Conservation (phyloP, 2,888 invertebrate species). For the Mesochorus sp. region DNA sequence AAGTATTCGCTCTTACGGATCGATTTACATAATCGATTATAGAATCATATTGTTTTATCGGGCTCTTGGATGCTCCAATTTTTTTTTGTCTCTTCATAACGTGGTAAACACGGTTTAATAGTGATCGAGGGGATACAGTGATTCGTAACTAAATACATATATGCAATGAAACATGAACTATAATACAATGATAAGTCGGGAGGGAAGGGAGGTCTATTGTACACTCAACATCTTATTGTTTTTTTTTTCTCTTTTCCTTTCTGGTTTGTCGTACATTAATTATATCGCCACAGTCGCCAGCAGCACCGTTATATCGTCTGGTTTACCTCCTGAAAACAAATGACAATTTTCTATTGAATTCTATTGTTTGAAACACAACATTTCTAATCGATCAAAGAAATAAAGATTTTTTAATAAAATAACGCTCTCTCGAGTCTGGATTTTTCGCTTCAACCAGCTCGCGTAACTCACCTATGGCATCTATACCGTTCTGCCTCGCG, state of each 20-base stretch:
- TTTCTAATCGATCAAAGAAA: not conserved
- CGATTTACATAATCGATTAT: too few relatives aligned
- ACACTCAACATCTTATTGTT: slow-evolving; percentile 70
- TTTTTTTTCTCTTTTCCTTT: slow-evolving; percentile 23
- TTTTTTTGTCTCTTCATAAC: slow-evolving; percentile 67
- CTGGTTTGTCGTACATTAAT: slow-evolving; percentile 62
- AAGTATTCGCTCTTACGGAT: slow-evolving; percentile 25
- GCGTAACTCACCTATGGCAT: slow-evolving; percentile 93
- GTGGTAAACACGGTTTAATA: slow-evolving; percentile 71
- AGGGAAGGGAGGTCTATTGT: slow-evolving; percentile 69
- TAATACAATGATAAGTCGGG: slow-evolving; percentile 78
- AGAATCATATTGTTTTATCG: slow-evolving; percentile 73
- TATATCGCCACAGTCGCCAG: slow-evolving; percentile 93
- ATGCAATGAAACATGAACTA: slow-evolving; percentile 80
- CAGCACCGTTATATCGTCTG: slow-evolving; percentile 99
- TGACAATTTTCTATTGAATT: not conserved
- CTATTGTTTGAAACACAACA: not conserved
- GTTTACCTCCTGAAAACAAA: slow-evolving; percentile 93
- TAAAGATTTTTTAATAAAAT: not conserved
- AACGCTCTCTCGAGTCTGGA: too few relatives aligned
- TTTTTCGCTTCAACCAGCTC: too few relatives aligned
- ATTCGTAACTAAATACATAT: slow-evolving; percentile 76
- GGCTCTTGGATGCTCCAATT: slow-evolving; percentile 59
- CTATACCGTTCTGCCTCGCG: slow-evolving; percentile 96
- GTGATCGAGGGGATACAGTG: slow-evolving; percentile 70